phyloP scores from a whole-genome alignment of 2,888 invertebrate genomes.

The Petrophora chlorosata region DNA sequence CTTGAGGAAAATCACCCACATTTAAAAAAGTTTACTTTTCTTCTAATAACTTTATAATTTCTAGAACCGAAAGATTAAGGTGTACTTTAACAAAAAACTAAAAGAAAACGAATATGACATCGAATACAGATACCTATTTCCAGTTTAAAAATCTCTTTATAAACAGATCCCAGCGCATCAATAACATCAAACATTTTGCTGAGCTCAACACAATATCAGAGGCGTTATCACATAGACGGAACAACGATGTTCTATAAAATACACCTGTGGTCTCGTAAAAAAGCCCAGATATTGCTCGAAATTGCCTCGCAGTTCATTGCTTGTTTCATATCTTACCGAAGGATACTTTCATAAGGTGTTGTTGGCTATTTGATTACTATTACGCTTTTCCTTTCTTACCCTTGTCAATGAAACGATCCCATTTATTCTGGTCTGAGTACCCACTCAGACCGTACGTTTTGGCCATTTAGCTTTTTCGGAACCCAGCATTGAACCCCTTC shows the following conservation, averaged over 20 bases:
- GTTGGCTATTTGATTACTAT: conserved; percentile 48
- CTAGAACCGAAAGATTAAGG: no score
- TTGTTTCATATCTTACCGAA: conserved; percentile 51
- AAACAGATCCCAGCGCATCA: conserved; percentile 1
- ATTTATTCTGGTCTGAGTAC: conserved; percentile 38
- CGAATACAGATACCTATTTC: no score
- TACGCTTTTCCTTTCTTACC: conserved; percentile 51
- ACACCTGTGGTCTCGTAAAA: conserved; percentile 72
- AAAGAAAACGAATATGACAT: no score
- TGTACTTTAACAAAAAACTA: no score
- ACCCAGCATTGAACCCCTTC: conserved; percentile 2
- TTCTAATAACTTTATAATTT: no score
- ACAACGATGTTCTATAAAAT: conserved; percentile 63
- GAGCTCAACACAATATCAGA: conserved; percentile 48
- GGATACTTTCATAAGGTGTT: conserved; percentile 28
- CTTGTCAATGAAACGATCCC: conserved; percentile 53
- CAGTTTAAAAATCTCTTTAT: no score
- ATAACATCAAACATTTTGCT: conserved; percentile 23
- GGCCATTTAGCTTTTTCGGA: conserved; percentile 14
- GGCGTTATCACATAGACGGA: conserved; percentile 55
- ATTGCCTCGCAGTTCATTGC: conserved; percentile 58
- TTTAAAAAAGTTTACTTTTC: no score
- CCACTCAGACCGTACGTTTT: conserved; percentile 27
- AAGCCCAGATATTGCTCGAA: conserved; percentile 56
- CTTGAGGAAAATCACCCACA: no score